These are phyloP conservation scores for Parazoanthus atlanticus DNA, from an alignment of 92 coral and sea anemone genomes.

Conservation along the genomic window DNA sequence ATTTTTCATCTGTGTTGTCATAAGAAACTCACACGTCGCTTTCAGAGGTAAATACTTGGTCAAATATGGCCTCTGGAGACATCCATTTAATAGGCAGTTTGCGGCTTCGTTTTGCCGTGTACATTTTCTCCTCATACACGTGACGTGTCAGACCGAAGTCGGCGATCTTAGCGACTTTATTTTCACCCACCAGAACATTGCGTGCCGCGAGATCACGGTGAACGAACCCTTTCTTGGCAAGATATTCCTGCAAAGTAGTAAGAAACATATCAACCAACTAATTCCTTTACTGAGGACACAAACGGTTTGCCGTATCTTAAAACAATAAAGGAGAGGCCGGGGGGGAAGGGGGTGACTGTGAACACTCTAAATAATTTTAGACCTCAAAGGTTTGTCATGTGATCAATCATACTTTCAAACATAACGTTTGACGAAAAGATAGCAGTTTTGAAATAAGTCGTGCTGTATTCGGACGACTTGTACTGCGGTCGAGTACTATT, in stretches of 20 bases:
- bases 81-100: slow-evolving; percentile 81
- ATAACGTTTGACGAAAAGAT: neutral
- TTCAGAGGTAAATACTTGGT: slow-evolving; percentile 68
- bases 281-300: no score
- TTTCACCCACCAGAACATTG: slow-evolving; percentile 78
- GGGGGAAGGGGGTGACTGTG: neutral
- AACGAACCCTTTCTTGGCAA: slow-evolving; percentile 71
- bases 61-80: slow-evolving; percentile 88
- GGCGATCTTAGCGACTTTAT: slow-evolving; percentile 76
- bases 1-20: no score
- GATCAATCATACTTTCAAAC: neutral
- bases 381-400: neutral
- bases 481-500: no score
- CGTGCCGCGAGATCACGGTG: slow-evolving; percentile 88
- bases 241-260: slow-evolving; percentile 63
- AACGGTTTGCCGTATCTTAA: no score
- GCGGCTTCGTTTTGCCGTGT: slow-evolving; percentile 66
- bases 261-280: neutral
- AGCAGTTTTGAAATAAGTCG: no score
- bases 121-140: slow-evolving; percentile 69
- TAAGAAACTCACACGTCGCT: slow-evolving; percentile 76
- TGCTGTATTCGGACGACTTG: no score
- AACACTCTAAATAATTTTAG: neutral
- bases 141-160: slow-evolving; percentile 85
- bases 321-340: no score